A percentile compares a stretch with the other conserved stretches of the same genome.
Evolutionary conservation across 2,797 vertebrate genomes (phyloP).

Genomic region (Gymnoscopelus microlampas): DNA sequence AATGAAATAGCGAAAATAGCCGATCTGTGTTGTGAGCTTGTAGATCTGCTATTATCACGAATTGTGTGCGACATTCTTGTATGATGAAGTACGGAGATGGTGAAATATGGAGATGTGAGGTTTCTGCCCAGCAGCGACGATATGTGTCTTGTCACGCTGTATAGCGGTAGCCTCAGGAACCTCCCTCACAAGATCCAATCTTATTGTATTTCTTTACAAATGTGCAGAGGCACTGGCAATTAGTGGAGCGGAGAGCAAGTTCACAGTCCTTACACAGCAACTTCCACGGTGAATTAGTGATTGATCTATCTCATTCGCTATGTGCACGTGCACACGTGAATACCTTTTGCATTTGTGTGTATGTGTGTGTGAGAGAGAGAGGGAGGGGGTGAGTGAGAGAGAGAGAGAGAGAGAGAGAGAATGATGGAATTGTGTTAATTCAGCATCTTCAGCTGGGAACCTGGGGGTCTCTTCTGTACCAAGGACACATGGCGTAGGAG

Average conservation of each 20-base stretch:
- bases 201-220: slow-evolving; percentile 7
- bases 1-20: no score
- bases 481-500: slow-evolving; percentile 69
- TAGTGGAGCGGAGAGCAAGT: slow-evolving; percentile 22
- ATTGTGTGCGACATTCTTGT: no score
- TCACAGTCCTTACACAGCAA: slow-evolving; percentile 35
- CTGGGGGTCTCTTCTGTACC: slow-evolving; percentile 63
- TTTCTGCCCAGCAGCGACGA: not conserved
- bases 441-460: slow-evolving; percentile 68
- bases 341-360: slow-evolving; percentile 10
- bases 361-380: slow-evolving; percentile 4
- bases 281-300: slow-evolving; percentile 35
- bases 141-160: slow-evolving; percentile 13
- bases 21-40: no score
- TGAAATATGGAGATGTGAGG: no score
- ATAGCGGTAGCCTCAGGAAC: slow-evolving; percentile 1
- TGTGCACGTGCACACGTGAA: slow-evolving; percentile 18
- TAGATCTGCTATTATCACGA: no score
- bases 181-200: slow-evolving; percentile 15
- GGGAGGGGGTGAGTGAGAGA: slow-evolving; percentile 29
- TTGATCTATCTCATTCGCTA: slow-evolving; percentile 19
- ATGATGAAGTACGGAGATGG: no score
- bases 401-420: slow-evolving; percentile 39
- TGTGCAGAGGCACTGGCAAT: slow-evolving; percentile 9
- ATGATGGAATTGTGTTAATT: slow-evolving; percentile 62